Evolutionary conservation across 2,797 vertebrate genomes (phyloP), one percentile per base, ranked within the genome.

Genomic region (Echeneis naucrates): DNA sequence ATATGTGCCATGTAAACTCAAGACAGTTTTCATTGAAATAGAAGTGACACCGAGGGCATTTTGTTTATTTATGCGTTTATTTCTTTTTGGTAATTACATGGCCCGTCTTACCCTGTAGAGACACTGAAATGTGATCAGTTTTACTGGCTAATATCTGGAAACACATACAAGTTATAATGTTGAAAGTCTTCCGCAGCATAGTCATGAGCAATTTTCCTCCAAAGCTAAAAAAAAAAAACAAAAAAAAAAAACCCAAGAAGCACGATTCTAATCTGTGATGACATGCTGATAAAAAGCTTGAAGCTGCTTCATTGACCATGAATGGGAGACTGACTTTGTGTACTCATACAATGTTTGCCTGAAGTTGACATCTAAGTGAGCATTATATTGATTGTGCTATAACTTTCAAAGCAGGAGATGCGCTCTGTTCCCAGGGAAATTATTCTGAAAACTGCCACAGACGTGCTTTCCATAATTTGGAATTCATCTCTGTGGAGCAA

Each of bases 271-370:
- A 86, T 84, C 75, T 67, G 60, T 62, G 82, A 82, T 84, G 87
- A 85, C 87, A 84, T 78, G 68, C 83, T 88, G 79, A 89, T 84
- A 58, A 75, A 85, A 73, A 68, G 74, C 86, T 80, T 40, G 64
- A 68, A 85, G 84, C 77, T 76, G 81, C 84, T 86, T 86, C 76
- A 72, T 65, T 85, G 86, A 73, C 86, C 78, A 84, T 80, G 76
- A 80, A 83, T 81, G 73, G 71, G 78, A 81, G 74, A 68, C 67
- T 68, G 69, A 76, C 75, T 87, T 84, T 90, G 86, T 88, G 72
- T 74, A 75, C 68, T 79, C 62, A 19, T 52, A 83, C 65, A 48
- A 51, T 75, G 72, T 89, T 88, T 85, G 76, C 80, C 77, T 51
- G 47, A 82, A 85, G 67, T 87, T 80, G 64, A 80, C 76, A 82